These are phyloP conservation scores for Tenthredo notha DNA, from an alignment of 2,888 invertebrate genomes.

Conservation along the genomic window DNA sequence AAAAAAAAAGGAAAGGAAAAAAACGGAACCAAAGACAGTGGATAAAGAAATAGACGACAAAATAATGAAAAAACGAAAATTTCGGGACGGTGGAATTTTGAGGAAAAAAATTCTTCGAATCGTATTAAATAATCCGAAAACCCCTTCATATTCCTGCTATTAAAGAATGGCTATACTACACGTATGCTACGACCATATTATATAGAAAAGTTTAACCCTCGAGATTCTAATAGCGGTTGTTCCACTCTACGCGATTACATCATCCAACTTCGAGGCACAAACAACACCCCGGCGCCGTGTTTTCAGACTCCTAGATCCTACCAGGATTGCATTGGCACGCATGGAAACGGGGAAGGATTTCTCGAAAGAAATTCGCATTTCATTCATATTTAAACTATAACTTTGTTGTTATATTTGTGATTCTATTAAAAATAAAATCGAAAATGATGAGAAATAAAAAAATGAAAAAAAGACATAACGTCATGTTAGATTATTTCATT, in stretches of 20 bases:
- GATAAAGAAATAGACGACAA: background rate
- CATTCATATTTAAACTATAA: background rate
- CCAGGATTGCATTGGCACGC: constrained; percentile 3
- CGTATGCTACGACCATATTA: constrained; percentile 6
- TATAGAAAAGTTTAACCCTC: background rate
- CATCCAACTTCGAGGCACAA: constrained; percentile 23
- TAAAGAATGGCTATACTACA: background rate
- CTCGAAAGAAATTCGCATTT: background rate
- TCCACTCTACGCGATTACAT: background rate
- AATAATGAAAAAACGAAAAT: background rate
- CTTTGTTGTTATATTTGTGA: background rate
- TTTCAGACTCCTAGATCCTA: background rate
- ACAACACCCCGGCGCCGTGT: constrained; percentile 17
- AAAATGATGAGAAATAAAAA: background rate
- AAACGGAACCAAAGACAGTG: background rate
- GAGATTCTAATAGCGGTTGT: constrained; percentile 18
- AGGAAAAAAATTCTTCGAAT: background rate
- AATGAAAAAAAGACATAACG: background rate
- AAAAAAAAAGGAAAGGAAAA: background rate
- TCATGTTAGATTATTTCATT: background rate
- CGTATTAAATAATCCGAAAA: background rate
- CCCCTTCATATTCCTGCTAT: background rate
- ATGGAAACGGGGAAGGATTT: background rate
- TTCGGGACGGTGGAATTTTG: background rate
- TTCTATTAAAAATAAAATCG: background rate